Conservation (phyloP, 2,888 invertebrate species). For the Eristalis pertinax region DNA sequence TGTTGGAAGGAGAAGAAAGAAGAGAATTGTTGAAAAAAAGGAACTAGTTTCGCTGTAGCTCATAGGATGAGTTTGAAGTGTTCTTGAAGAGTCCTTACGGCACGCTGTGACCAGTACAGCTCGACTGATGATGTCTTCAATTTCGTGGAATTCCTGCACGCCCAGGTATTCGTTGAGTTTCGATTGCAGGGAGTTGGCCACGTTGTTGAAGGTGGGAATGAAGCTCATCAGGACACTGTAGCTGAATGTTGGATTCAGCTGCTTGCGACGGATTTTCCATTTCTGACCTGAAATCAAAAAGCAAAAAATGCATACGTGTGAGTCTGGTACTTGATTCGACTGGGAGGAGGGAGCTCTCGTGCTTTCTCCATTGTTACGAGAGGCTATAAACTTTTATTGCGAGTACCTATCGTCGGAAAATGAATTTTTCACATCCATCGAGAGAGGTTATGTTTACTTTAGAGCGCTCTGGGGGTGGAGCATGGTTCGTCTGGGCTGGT, state of each 20-base stretch:
- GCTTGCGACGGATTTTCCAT: slow-evolving; percentile 79
- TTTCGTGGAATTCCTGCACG: slow-evolving; percentile 74
- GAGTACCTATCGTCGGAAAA: neutral
- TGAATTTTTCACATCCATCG: slow-evolving; percentile 11
- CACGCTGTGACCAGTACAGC: slow-evolving; percentile 79
- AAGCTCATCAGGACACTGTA: slow-evolving; percentile 78
- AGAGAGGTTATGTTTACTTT: slow-evolving; percentile 4
- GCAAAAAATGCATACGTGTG: neutral
- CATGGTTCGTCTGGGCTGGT: neutral
- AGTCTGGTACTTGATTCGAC: neutral
- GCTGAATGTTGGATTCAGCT: slow-evolving; percentile 79
- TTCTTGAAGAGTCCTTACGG: slow-evolving; percentile 74
- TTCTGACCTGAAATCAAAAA: slow-evolving; percentile 75
- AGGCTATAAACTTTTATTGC: slow-evolving; percentile 24
- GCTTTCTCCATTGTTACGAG: neutral
- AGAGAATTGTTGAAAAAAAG: slow-evolving; percentile 3
- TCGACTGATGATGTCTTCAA: slow-evolving; percentile 79
- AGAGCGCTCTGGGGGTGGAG: too few relatives aligned
- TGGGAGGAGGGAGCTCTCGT: neutral
- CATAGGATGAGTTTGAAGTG: neutral
- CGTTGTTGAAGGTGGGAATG: slow-evolving; percentile 78
- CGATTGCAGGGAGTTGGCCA: slow-evolving; percentile 76
- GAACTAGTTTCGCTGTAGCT: neutral
- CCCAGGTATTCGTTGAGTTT: slow-evolving; percentile 74
- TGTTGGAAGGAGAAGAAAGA: slow-evolving; percentile 64